Evolutionary conservation across 1,140 invertebrate species (phyloP), one percentile per base, ranked within the genome.

Genomic region (Brachionus sp.): DNA sequence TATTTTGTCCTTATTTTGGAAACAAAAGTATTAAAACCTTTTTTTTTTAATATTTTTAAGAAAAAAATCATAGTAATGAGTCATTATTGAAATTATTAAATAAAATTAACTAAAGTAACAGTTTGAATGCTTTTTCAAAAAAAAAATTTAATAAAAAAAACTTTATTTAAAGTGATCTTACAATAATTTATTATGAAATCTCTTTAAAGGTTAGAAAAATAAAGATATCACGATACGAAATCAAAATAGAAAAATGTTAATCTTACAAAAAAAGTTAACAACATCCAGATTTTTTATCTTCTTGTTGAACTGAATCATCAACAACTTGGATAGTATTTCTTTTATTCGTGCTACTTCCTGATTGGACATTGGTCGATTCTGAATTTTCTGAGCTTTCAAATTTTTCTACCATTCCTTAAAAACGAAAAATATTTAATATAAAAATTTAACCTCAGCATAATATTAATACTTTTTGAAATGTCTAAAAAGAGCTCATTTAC

Each of bases 401-500:
- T 70, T 70, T 70, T 70, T 84, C 42, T 35, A 3, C 25, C 70
- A 70, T 29, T 84, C 42, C 42, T 84, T 82, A 23, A 35, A 37
- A 35, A 37, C 57, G 5, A 68, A 35, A 37, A 44, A 19, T 25
- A 75, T 53, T 80, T 25, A 23, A 16, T 33, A 7, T 46, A 82
- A 35, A n/a, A 46, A 80, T 84, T 25, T n/a, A 37, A 29, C 13
- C 25, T 4, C 19, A 23, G 37, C 0, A 25, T 10, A 33, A 33
- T 13, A 39, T 39, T 16, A 57, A 86, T 86, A 90, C 90, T 85
- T 87, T 92, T 92, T 19, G 93, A 93, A 66, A 98, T 88, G 84
- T 95, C 92, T 53, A 96, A 87, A 88, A 98, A 98, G 87, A 98
- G 90, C 85, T 98, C 95, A 86, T 97, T 94, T 23, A 98, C 94